phyloP scores from a whole-genome alignment of 2,888 invertebrate genomes.

The Lasioglossum villosulum region DNA sequence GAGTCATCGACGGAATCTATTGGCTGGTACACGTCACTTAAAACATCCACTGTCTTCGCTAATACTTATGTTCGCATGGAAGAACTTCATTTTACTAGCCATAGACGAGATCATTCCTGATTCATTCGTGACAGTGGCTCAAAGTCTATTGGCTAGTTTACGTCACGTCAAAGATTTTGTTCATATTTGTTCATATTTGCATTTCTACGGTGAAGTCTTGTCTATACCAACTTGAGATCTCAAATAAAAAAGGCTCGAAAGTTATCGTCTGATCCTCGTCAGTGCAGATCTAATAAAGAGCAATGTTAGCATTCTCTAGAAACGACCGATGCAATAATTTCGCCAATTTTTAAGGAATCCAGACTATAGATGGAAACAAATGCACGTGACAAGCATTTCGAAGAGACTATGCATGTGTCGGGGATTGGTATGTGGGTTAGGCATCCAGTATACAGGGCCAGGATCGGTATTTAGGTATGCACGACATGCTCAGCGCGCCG shows the following conservation, averaged over 20 bases:
- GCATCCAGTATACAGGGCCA: background rate
- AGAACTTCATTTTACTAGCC: background rate
- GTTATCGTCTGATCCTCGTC: too few species aligned
- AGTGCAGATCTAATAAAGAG: background rate
- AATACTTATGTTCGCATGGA: background rate
- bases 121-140: background rate
- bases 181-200: too few species aligned
- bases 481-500: background rate
- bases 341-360: background rate
- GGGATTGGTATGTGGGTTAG: background rate
- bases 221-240: too few species aligned
- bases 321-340: background rate
- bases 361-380: background rate
- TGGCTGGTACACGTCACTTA: background rate
- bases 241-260: too few species aligned
- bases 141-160: background rate
- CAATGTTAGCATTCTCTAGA: background rate
- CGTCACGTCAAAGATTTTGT: background rate
- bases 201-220: too few species aligned
- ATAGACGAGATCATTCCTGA: background rate
- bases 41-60: background rate
- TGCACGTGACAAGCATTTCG: slow-evolving; percentile 1
- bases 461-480: slow-evolving; percentile 1
- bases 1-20: background rate
- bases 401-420: background rate